Conservation (phyloP, 2,888 invertebrate species). For the Spicauda simplicius region DNA sequence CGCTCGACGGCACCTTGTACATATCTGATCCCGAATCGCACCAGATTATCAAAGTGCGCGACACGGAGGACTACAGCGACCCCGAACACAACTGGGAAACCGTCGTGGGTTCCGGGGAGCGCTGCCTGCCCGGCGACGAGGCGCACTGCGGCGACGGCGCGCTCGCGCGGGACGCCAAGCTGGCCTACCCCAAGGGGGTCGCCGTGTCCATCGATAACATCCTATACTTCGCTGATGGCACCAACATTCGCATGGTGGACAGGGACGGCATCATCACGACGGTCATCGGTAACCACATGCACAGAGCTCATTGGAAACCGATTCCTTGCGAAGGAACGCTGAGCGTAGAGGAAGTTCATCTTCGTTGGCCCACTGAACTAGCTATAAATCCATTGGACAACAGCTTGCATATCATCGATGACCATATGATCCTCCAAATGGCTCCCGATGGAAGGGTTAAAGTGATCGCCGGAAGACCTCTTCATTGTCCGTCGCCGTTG, state of each 20-base stretch:
- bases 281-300: slow-evolving; percentile 96
- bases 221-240: slow-evolving; percentile 97
- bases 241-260: slow-evolving; percentile 96
- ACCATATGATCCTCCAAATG: slow-evolving; percentile 96
- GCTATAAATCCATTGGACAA: slow-evolving; percentile 97
- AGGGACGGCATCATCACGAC: slow-evolving; percentile 96
- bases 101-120: slow-evolving; percentile 96
- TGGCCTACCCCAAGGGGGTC: slow-evolving; percentile 98
- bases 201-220: slow-evolving; percentile 97
- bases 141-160: slow-evolving; percentile 98
- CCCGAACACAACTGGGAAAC: slow-evolving; percentile 98
- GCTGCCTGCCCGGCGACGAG: slow-evolving; percentile 96
- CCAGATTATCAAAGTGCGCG: slow-evolving; percentile 94
- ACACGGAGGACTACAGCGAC: slow-evolving; percentile 92
- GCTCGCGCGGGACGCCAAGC: slow-evolving; percentile 95
- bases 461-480: slow-evolving; percentile 96
- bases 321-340: slow-evolving; percentile 96
- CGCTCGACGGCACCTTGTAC: slow-evolving; percentile 96
- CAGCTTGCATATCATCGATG: slow-evolving; percentile 97
- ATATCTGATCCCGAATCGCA: slow-evolving; percentile 98
- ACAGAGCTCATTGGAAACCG: slow-evolving; percentile 96
- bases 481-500: slow-evolving; percentile 95
- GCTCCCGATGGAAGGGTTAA: slow-evolving; percentile 96
- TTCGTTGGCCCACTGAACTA: slow-evolving; percentile 98
- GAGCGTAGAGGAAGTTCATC: slow-evolving; percentile 96